A percentile compares a stretch with the other conserved stretches of the same genome.
Conservation (phyloP, 2,888 invertebrate genomes). For the Protula sp. region DNA sequence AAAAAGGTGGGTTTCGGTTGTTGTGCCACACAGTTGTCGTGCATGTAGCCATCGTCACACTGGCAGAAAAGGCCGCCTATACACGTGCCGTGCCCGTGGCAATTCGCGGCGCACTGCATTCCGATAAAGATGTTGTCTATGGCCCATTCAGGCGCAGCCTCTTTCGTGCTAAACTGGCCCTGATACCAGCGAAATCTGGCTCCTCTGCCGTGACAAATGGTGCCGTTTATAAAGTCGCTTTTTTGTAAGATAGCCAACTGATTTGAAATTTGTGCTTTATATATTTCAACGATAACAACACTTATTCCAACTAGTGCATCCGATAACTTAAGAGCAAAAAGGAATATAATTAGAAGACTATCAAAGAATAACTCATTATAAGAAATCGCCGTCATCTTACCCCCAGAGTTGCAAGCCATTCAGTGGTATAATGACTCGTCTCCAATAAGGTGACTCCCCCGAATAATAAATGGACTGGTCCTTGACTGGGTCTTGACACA, state of each 20-base stretch:
- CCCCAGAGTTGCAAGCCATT: conserved; percentile 50
- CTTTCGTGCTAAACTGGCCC: conserved; percentile 32
- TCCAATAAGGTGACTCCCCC: conserved; percentile 49
- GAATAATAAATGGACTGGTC: conserved; percentile 50
- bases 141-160: conserved; percentile 43
- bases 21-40: conserved; percentile 33
- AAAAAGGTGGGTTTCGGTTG: conserved; percentile 35
- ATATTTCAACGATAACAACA: too few relatives aligned
- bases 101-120: conserved; percentile 51
- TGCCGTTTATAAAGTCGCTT: too few relatives aligned
- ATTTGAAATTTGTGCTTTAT: not conserved
- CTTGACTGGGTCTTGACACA: conserved; percentile 38
- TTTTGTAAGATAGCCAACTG: not conserved
- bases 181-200: conserved; percentile 55
- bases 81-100: conserved; percentile 52
- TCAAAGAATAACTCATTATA: too few relatives aligned
- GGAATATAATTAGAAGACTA: too few relatives aligned
- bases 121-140: conserved; percentile 54
- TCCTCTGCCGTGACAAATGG: too few relatives aligned
- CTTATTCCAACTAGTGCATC: too few relatives aligned
- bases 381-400: too few relatives aligned
- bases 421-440: conserved; percentile 46
- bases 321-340: too few relatives aligned
- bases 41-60: conserved; percentile 46
- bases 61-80: conserved; percentile 39